A percentile compares a stretch with the other conserved stretches of the same genome.
Conservation (phyloP, 2,888 invertebrate genomes). For the Mesochorus sp. region DNA sequence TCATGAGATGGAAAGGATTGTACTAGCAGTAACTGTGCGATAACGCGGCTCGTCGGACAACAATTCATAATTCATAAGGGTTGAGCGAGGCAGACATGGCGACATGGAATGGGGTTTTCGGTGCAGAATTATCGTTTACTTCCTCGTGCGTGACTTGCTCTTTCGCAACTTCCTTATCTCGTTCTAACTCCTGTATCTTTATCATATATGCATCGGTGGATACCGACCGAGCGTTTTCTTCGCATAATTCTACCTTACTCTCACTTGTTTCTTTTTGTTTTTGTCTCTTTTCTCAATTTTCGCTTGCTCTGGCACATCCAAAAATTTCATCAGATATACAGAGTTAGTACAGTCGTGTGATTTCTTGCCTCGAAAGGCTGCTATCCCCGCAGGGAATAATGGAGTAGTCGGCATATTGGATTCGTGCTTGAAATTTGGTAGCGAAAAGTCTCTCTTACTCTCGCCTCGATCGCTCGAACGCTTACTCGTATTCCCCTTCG, state of each 20-base stretch:
- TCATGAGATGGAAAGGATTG: slow-evolving; percentile 24
- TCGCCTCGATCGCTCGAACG: slow-evolving; percentile 32
- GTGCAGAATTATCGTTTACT: no score
- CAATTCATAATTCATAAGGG: slow-evolving; percentile 55
- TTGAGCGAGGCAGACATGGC: slow-evolving; percentile 3
- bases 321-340: slow-evolving; percentile 39
- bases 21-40: slow-evolving; percentile 40
- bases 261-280: not conserved
- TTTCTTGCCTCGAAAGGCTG: slow-evolving; percentile 34
- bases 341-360: not conserved
- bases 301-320: slow-evolving; percentile 10
- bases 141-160: slow-evolving; percentile 39
- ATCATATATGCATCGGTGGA: slow-evolving; percentile 11
- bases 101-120: no score
- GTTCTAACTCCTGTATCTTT: slow-evolving; percentile 24
- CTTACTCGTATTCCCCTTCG: slow-evolving; percentile 42
- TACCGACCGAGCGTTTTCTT: slow-evolving; percentile 21
- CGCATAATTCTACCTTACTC: slow-evolving; percentile 16
- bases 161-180: slow-evolving; percentile 37
- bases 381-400: slow-evolving; percentile 58
- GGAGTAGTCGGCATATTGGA: slow-evolving; percentile 66
- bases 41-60: slow-evolving; percentile 50
- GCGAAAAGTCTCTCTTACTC: slow-evolving; percentile 50
- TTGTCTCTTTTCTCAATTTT: not conserved
- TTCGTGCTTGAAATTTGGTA: slow-evolving; percentile 67